phyloP scores from a whole-genome alignment of 2,888 invertebrate species.

The Cyaniris semiargus region DNA sequence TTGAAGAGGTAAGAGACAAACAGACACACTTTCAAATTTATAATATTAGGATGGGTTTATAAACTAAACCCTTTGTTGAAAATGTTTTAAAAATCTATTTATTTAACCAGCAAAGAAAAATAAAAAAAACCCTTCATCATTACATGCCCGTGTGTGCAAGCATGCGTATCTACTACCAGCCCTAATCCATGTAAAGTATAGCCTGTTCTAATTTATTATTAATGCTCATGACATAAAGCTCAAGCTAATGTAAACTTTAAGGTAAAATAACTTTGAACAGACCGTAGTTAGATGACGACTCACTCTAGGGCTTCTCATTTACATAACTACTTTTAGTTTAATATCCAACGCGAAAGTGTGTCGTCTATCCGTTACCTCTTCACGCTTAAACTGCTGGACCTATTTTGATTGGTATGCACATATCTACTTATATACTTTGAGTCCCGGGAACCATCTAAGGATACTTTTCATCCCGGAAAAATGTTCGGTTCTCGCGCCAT shows the following conservation, averaged over 20 bases:
- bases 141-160: neutral
- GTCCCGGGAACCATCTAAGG: no score
- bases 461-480: no score
- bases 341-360: neutral
- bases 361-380: neutral
- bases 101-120: neutral
- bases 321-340: neutral
- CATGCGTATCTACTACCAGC: no score
- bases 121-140: neutral
- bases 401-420: no score
- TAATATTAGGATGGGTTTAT: no score
- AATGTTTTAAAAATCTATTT: no score
- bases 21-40: no score
- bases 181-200: neutral
- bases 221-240: neutral
- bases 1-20: no score
- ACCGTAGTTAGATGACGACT: neutral
- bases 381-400: neutral
- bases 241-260: neutral
- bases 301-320: conserved; percentile 6
- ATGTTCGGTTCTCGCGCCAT: no score
- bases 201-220: neutral
- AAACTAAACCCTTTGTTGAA: no score
- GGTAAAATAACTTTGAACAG: neutral
- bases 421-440: no score